phyloP scores from a whole-genome alignment of 2,797 vertebrate species.

The Oceanodroma leucorhoa region DNA sequence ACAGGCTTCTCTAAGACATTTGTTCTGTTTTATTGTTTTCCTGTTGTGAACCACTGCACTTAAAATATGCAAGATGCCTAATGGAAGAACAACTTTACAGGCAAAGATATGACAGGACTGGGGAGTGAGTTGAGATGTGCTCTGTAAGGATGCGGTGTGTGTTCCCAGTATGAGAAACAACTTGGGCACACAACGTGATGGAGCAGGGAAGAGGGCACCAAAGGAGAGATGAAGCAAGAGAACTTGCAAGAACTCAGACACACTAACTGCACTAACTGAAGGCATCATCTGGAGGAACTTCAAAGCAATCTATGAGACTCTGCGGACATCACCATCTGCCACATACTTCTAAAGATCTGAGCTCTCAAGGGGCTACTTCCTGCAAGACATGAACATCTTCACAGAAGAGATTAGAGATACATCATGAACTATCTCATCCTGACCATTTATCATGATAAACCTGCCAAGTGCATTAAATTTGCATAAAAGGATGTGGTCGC shows the following conservation, averaged over 20 bases:
- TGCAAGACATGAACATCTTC: conserved; percentile 45
- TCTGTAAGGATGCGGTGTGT: not conserved
- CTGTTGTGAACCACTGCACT: not conserved
- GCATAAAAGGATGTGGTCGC: conserved; percentile 48
- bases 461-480: conserved; percentile 54
- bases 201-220: not conserved
- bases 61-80: conserved; percentile 37
- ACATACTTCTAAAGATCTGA: conserved; percentile 24
- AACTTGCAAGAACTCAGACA: not conserved
- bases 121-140: not conserved
- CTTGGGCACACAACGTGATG: not conserved
- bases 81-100: not conserved
- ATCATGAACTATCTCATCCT: conserved; percentile 41
- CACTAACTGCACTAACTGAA: not conserved
- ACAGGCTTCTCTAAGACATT: not conserved
- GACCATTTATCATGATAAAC: conserved; percentile 50
- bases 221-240: not conserved
- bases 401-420: conserved; percentile 44
- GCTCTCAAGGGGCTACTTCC: conserved; percentile 34
- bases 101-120: not conserved
- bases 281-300: not conserved
- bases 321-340: conserved; percentile 33
- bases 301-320: conserved; percentile 30
- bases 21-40: conserved; percentile 6
- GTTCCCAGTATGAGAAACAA: not conserved